Conservation (phyloP, 1,140 invertebrate species). For the Palaemon carinicauda region DNA sequence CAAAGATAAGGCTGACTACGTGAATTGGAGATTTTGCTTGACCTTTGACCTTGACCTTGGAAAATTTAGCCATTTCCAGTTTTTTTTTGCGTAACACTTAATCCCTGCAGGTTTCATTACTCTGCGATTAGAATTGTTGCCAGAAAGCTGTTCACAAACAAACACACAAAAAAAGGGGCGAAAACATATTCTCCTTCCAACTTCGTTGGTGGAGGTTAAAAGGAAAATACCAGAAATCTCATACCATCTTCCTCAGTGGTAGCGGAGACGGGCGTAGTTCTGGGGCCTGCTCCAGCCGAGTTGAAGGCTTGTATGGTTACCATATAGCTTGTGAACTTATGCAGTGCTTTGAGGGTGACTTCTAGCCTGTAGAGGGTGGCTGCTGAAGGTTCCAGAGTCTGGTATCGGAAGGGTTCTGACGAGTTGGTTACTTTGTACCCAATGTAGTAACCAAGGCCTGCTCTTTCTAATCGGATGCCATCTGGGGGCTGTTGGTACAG, state of each 20-base stretch:
- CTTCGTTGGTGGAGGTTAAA: too few species aligned
- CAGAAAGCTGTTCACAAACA: too few species aligned
- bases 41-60: too few species aligned
- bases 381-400: conserved; percentile 61
- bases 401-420: conserved; percentile 62
- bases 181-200: not conserved
- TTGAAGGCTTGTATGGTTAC: conserved; percentile 69
- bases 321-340: conserved; percentile 66
- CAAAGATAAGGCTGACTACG: too few species aligned
- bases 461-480: not conserved
- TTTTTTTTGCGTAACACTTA: too few species aligned
- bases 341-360: conserved; percentile 40
- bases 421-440: conserved; percentile 66
- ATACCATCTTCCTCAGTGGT: conserved; percentile 52
- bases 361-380: conserved; percentile 44
- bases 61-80: too few species aligned
- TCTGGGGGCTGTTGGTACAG: conserved; percentile 63
- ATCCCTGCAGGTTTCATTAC: too few species aligned
- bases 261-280: conserved; percentile 14
- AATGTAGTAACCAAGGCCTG: conserved; percentile 65
- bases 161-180: not conserved
- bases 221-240: too few species aligned
- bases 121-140: too few species aligned
- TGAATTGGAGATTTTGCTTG: too few species aligned
- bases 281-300: conserved; percentile 51